Percentiles rank a stretch among this genome's conserved stretches.
Conservation (phyloP, 1,140 invertebrate genomes). For the Euwallacea similis region DNA sequence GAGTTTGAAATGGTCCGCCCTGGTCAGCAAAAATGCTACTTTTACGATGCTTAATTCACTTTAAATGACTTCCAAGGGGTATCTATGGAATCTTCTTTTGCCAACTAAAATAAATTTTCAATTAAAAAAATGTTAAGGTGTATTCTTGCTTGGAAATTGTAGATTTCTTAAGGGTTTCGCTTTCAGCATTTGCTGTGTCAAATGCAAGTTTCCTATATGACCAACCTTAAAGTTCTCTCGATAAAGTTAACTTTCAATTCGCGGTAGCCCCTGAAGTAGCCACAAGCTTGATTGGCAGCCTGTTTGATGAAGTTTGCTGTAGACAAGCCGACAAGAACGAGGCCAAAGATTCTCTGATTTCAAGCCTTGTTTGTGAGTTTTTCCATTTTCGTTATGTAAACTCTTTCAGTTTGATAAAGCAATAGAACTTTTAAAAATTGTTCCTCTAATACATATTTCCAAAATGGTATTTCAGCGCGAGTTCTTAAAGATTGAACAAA, state of each 20-base stretch:
- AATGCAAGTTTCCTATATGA: slow-evolving; percentile 3
- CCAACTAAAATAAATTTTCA: too few relatives aligned
- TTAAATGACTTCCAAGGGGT: too few relatives aligned
- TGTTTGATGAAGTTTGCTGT: background rate
- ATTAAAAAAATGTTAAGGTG: too few relatives aligned
- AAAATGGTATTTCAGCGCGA: slow-evolving; percentile 6
- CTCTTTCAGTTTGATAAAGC: too few relatives aligned
- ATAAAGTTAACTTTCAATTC: slow-evolving; percentile 2
- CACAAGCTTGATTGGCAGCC: slow-evolving; percentile 4
- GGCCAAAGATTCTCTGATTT: background rate
- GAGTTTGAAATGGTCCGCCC: background rate
- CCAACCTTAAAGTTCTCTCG: background rate
- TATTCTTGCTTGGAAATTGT: too few relatives aligned
- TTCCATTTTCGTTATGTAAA: too few relatives aligned
- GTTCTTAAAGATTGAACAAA: slow-evolving; percentile 12
- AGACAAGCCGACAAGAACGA: slow-evolving; percentile 3
- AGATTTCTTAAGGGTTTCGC: too few relatives aligned
- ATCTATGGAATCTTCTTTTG: too few relatives aligned
- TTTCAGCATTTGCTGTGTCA: background rate
- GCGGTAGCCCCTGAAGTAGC: background rate
- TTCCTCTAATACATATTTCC: background rate
- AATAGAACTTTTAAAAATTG: too few relatives aligned
- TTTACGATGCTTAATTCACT: too few relatives aligned
- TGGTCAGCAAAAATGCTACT: too few relatives aligned
- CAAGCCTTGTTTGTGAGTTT: background rate